Base-by-base conservation (phyloP, 2,113 vertebrate genomes). In the Ctenodactylus gundi region DNA sequence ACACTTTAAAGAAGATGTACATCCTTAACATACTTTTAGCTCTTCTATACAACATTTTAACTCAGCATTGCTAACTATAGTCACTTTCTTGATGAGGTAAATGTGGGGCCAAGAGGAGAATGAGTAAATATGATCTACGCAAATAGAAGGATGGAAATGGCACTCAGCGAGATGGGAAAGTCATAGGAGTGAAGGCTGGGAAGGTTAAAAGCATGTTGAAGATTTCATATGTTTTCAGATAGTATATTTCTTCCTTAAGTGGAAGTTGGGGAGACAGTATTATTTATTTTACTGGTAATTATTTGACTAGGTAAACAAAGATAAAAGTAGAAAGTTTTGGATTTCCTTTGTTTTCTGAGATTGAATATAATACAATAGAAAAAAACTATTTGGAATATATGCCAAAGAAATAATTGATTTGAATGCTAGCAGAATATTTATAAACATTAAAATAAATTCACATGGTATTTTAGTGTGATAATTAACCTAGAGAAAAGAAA, bases 141-240 rank as follows among this genome's bases (percentile, higher is more conserved):
- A 95, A 82, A 67, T 62, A 17, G n/a, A 64, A 65, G 11, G 29
- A 70, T 51, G 18, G 49, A 87, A 11, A 12, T 90, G 41, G 23
- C 73, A 92, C 49, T 84, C 39, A 68, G 18, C 64, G 34, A 95
- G 34, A 64, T 68, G 34, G 31, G 46, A 90, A 72, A 75, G 7
- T 80, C 36, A 17, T 14, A 72, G 18, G 13, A 82, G 65, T 34
- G 64, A 72, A 82, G 41, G 73, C 25, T 77, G 31, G 11, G 15
- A 31, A 51, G 23, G 27, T 81, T 91, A 84, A 85, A 90, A 87
- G 73, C 62, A 51, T 36, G 6, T 73, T 80, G 57, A 31, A 14
- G 10, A 67, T 92, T 94, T 36, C 78, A 11, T 70, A 78, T 73
- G 44, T 49, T 83, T 94, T 95, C 64, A 94, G 62, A 77, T 90